Evolutionary conservation across 2,113 vertebrate species (phyloP).

Genomic region (Marcusenius ussheri): DNA sequence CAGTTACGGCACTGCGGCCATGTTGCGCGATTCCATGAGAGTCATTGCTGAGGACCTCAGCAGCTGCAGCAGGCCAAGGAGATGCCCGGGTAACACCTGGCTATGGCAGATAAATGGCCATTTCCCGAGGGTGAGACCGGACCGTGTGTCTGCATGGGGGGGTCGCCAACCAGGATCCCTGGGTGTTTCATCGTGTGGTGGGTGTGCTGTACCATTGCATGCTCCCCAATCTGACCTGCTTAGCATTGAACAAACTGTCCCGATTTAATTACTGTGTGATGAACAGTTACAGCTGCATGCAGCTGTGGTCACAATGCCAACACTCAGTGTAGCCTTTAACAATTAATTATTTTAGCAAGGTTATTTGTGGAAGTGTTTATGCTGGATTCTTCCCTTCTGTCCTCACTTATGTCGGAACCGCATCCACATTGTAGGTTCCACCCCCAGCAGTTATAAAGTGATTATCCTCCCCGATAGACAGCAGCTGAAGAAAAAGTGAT

Average conservation of each 20-base stretch:
- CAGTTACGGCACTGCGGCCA: neutral
- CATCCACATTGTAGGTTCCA: neutral
- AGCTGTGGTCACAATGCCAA: neutral
- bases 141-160: neutral
- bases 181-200: neutral
- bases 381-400: neutral
- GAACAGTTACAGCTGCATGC: neutral
- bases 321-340: neutral
- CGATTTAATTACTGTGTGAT: neutral
- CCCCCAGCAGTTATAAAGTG: neutral
- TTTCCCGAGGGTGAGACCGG: neutral
- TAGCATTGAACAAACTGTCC: neutral
- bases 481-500: neutral
- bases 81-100: neutral
- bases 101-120: neutral
- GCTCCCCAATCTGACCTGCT: neutral
- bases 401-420: neutral
- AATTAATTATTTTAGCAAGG: neutral
- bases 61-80: neutral
- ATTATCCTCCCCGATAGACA: neutral
- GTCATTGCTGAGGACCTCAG: neutral
- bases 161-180: neutral
- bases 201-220: neutral
- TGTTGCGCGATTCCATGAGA: neutral
- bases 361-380: neutral